Evolutionary conservation across 2,113 vertebrate species (phyloP).

Genomic region (Zingel zingel): DNA sequence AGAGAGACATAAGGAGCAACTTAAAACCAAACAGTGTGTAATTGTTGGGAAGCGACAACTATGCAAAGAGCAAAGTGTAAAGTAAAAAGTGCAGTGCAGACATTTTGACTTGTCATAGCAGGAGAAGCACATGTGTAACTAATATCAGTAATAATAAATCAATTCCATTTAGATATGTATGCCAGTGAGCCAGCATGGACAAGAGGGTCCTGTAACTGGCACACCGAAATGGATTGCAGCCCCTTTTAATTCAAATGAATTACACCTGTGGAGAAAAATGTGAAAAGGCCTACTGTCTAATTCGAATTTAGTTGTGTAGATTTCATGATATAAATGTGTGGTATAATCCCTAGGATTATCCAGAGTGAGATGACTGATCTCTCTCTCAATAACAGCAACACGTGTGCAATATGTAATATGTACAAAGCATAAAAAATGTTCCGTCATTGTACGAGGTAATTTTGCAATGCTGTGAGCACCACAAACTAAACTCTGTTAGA

Average conservation of each 20-base stretch:
- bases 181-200: background rate
- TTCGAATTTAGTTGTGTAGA: background rate
- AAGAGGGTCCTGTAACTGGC: background rate
- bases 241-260: background rate
- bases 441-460: background rate
- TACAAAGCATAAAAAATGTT: background rate
- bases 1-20: background rate
- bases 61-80: background rate
- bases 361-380: constrained; percentile 28
- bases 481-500: too few species aligned
- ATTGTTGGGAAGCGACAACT: background rate
- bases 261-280: background rate
- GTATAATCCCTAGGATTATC: constrained; percentile 42
- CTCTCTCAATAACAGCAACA: constrained; percentile 14
- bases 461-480: background rate
- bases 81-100: background rate
- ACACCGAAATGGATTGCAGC: background rate
- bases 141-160: background rate
- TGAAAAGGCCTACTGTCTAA: background rate
- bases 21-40: background rate
- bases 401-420: background rate
- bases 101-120: background rate
- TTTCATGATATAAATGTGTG: constrained; percentile 8
- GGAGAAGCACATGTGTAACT: background rate
- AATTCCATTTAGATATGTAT: background rate